These are phyloP conservation scores for Drosophila limbata DNA, from an alignment of 2,888 invertebrate species.

Conservation along the genomic window DNA sequence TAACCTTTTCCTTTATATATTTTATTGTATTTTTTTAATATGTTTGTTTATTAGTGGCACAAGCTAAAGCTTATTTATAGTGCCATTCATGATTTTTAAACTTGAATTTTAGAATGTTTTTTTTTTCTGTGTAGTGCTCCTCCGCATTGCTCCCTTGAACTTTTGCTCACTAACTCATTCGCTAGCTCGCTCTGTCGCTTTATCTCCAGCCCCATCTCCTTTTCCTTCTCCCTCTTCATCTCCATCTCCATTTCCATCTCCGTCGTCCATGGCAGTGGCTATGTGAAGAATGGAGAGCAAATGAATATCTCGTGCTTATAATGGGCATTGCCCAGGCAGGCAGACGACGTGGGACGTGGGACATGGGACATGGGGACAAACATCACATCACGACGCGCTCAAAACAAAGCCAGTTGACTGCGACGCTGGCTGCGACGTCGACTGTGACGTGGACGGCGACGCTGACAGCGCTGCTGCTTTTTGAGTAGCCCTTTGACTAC, in stretches of 20 bases:
- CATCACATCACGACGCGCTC: conserved; percentile 3
- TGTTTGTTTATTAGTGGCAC: too few species aligned
- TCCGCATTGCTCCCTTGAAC: conserved; percentile 2
- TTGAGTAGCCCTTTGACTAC: conserved; percentile 75
- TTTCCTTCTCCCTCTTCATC: not conserved
- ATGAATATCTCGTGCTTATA: conserved; percentile 82
- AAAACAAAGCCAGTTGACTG: conserved; percentile 18
- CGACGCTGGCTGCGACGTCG: conserved; percentile 2
- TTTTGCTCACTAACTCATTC: conserved; percentile 51
- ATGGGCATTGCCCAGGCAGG: conserved; percentile 80
- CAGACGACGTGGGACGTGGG: conserved; percentile 5
- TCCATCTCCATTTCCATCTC: conserved; percentile 7
- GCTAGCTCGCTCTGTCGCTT: conserved; percentile 61
- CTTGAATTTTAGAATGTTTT: too few species aligned
- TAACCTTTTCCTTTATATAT: too few species aligned
- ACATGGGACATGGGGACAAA: conserved; percentile 21
- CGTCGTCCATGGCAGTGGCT: conserved; percentile 72
- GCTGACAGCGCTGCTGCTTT: conserved; percentile 37
- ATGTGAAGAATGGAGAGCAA: conserved; percentile 80
- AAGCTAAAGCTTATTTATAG: too few species aligned
- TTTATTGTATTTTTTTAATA: too few species aligned
- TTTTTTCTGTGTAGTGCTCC: not conserved
- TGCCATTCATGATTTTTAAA: too few species aligned
- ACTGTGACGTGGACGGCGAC: conserved; percentile 15
- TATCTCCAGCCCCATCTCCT: conserved; percentile 10